phyloP scores from a whole-genome alignment of 2,888 invertebrate genomes.

The Strigamia transsilvanica region DNA sequence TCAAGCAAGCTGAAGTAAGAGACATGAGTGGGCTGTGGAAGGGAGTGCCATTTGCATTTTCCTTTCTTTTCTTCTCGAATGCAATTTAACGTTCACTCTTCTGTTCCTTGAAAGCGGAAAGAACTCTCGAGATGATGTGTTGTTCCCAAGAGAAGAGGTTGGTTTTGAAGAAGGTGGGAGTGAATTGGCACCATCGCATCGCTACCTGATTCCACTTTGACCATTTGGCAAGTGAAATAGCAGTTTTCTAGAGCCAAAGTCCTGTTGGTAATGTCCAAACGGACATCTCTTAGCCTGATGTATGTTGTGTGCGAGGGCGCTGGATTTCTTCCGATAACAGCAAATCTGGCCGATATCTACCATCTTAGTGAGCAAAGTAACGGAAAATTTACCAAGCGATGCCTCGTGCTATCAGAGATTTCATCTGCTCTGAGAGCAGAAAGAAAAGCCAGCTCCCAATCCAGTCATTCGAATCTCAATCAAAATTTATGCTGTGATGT shows the following conservation, averaged over 20 bases:
- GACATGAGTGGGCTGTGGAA: background rate
- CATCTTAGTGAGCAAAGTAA: conserved; percentile 6
- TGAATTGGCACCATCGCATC: background rate
- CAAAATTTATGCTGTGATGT: background rate
- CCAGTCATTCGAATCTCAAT: conserved; percentile 2
- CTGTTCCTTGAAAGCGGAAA: background rate
- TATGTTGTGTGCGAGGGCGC: conserved; percentile 23
- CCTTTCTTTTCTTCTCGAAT: conserved; percentile 2
- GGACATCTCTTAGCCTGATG: conserved; percentile 24
- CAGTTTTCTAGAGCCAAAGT: background rate
- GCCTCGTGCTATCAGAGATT: background rate
- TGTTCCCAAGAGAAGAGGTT: background rate
- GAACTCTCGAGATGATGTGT: conserved; percentile 12
- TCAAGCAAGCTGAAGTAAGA: conserved; percentile 8
- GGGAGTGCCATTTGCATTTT: background rate
- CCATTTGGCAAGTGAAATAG: conserved; percentile 20
- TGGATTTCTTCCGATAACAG: conserved; percentile 35
- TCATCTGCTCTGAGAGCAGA: background rate
- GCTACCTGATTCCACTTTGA: background rate
- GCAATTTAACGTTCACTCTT: conserved; percentile 29
- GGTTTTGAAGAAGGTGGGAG: background rate
- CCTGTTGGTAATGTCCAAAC: conserved; percentile 12
- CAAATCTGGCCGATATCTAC: conserved; percentile 24
- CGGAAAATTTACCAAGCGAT: conserved; percentile 33
- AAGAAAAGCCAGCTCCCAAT: conserved; percentile 16